Base-by-base conservation (phyloP, 2,888 invertebrate species). In the Drosophila algonquin region DNA sequence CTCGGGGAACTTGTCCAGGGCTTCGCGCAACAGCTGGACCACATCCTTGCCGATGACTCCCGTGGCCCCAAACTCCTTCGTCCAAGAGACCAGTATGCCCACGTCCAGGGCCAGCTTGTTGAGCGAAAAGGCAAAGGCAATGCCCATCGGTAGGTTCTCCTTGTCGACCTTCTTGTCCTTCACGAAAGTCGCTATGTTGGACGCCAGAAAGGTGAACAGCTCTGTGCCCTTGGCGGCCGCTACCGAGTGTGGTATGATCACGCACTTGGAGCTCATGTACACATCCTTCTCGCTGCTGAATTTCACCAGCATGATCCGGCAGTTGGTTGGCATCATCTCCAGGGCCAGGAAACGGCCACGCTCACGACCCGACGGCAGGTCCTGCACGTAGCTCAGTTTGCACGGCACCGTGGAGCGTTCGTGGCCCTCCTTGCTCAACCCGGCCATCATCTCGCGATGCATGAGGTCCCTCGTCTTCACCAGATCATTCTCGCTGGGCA, bases 311-410 rank as follows among this genome's bases (percentile, higher is more conserved):
- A 99, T 93, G 3, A 99, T 98, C 76, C 99, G 95, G 93, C 99
- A 99, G 92, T 99, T 99, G n/a, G 98, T 98, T 30, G 99, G 99
- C 67, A 99, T 99, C 91, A 99, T 94, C 93, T 99, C 99, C 85
- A 99, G 93, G 0, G 99, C 99, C 90, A 99, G 93, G 92, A 97
- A 98, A 93, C 97, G 96, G 57, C 99, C 98, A 57, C 94, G 94
- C 93, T 98, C 98, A 95, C 95, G 95, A 81, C 98, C 98, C 93
- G 97, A 96, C 0, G 98, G 98, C 76, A 99, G 94, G 91, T 97
- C 95, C 91, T 98, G 96, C 48, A 99, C 98, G 91, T 97, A 99
- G 6, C 98, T 98, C 55, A 97, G 95, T 92, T 96, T 97, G 93
- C 98, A 98, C 92, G 98, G 98, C 53, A 98, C 95, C 76, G 95